phyloP scores from a whole-genome alignment of 2,113 vertebrate species.

The Poeciliopsis occidentalis region DNA sequence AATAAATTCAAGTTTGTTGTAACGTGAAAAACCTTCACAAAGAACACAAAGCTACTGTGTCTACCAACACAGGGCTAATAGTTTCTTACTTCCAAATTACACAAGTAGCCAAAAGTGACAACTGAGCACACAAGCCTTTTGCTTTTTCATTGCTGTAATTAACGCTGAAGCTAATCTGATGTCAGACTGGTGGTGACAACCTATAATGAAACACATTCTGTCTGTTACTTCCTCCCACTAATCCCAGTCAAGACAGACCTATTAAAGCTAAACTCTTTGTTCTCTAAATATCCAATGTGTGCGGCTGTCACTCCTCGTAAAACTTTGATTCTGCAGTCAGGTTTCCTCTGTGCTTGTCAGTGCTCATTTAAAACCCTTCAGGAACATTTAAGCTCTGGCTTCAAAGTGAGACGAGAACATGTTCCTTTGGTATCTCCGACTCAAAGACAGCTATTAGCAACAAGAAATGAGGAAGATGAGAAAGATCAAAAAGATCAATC shows the following conservation, averaged over 20 bases:
- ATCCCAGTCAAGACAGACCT: slow-evolving; percentile 49
- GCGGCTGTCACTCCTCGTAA: slow-evolving; percentile 47
- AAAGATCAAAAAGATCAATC: slow-evolving; percentile 41
- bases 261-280: slow-evolving; percentile 61
- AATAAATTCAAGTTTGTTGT: not conserved
- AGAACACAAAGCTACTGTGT: slow-evolving; percentile 19
- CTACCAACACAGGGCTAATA: slow-evolving; percentile 20
- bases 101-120: slow-evolving; percentile 29
- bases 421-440: slow-evolving; percentile 11
- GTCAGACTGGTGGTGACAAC: slow-evolving; percentile 50
- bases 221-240: slow-evolving; percentile 47
- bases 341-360: slow-evolving; percentile 32
- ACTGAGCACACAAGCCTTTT: slow-evolving; percentile 13
- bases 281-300: slow-evolving; percentile 40
- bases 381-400: slow-evolving; percentile 42
- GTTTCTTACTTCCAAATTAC: slow-evolving; percentile 15
- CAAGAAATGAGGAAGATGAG: slow-evolving; percentile 34
- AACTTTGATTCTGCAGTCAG: slow-evolving; percentile 29
- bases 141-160: slow-evolving; percentile 51
- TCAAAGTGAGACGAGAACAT: slow-evolving; percentile 50
- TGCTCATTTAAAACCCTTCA: slow-evolving; percentile 40
- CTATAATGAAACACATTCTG: slow-evolving; percentile 60
- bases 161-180: slow-evolving; percentile 50
- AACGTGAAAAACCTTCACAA: not conserved
- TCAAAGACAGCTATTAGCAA: slow-evolving; percentile 38